Conservation (phyloP, 2,113 vertebrate species). For the Notiomystis cincta region DNA sequence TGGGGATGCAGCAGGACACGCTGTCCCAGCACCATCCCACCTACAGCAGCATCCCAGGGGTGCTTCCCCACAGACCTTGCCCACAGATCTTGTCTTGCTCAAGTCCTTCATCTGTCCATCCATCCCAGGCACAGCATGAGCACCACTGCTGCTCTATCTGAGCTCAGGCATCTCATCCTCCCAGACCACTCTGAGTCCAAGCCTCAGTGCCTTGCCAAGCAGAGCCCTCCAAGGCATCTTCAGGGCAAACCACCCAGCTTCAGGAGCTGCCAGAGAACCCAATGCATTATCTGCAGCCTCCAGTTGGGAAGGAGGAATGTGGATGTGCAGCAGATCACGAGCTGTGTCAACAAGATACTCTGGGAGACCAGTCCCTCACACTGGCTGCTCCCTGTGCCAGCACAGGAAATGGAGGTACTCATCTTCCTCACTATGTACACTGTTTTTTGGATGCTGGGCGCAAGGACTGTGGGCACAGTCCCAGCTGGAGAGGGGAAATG, state of each 20-base stretch:
- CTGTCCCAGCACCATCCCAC: not conserved
- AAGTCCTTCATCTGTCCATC: not conserved
- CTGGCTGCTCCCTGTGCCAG: not conserved
- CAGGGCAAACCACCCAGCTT: rapidly evolving
- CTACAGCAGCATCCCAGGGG: not conserved
- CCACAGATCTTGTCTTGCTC: rapidly evolving
- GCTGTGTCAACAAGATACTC: not conserved
- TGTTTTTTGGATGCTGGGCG: not conserved
- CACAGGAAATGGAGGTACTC: not conserved
- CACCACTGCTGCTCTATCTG: not conserved
- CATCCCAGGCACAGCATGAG: not conserved
- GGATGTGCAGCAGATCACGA: not conserved
- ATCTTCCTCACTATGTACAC: not conserved
- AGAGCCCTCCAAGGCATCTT: not conserved
- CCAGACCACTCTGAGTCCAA: rapidly evolving
- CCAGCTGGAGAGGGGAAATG: not conserved
- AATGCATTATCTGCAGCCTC: rapidly evolving
- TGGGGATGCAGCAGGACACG: not conserved
- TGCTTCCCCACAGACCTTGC: not conserved
- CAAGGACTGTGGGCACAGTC: not conserved
- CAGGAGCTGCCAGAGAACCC: not conserved
- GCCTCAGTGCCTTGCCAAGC: rapidly evolving
- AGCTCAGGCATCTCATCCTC: not conserved
- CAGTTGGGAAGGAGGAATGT: not conserved
- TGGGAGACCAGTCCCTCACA: not conserved